phyloP scores from a whole-genome alignment of 1,140 invertebrate genomes.

The Stegodyphus dumicola region DNA sequence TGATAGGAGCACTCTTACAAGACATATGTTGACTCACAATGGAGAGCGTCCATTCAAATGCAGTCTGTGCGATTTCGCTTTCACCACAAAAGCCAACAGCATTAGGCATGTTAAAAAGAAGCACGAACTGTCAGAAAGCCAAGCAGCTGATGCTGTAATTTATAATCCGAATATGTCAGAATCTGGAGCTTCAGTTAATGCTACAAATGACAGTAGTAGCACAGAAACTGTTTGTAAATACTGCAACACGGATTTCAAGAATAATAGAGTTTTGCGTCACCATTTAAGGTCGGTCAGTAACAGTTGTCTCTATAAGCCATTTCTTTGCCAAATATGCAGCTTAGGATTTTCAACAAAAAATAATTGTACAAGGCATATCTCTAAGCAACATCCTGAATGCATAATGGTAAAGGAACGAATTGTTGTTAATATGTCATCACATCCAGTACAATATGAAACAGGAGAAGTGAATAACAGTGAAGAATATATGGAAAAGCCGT shows the following conservation, averaged over 20 bases:
- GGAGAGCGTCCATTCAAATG: conserved; percentile 95
- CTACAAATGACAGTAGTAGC: background rate
- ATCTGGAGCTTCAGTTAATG: background rate
- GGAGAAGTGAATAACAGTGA: background rate
- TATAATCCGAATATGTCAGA: conserved; percentile 61
- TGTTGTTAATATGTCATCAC: background rate
- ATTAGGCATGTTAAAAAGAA: conserved; percentile 78
- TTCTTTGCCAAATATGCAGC: conserved; percentile 66
- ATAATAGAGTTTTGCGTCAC: conserved; percentile 68
- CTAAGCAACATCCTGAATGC: conserved; percentile 68
- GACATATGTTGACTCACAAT: conserved; percentile 92
- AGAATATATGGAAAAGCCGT: background rate
- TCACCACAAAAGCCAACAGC: conserved; percentile 93
- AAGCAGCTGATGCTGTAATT: conserved; percentile 60
- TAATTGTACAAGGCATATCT: conserved; percentile 69
- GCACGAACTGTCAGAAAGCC: conserved; percentile 78
- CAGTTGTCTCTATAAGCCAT: conserved; percentile 68
- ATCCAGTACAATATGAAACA: background rate
- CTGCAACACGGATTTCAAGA: conserved; percentile 69
- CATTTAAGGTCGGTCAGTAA: conserved; percentile 68
- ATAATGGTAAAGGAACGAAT: conserved; percentile 30
- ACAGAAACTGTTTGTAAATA: conserved; percentile 70
- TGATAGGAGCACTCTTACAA: conserved; percentile 88
- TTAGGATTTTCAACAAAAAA: conserved; percentile 69
- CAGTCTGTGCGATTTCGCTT: conserved; percentile 91